Base-by-base conservation (phyloP, 2,888 invertebrate species). In the Polydesmus complanatus region DNA sequence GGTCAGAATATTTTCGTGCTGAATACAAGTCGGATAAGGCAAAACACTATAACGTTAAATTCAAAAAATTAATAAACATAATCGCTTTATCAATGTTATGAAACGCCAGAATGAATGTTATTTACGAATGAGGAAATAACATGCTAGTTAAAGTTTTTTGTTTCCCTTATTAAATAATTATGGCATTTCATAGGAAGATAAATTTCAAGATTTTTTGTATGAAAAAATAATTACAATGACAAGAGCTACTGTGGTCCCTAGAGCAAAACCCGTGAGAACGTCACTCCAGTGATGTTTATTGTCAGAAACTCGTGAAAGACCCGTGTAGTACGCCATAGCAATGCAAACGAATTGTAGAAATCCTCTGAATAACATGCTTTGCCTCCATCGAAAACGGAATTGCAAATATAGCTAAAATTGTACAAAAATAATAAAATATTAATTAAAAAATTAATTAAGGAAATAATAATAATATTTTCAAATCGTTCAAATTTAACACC, bases 221-320 rank as follows among this genome's bases (percentile, higher is more conserved):
- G 11, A 27, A 11, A 1, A 11, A 19, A 11, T 25, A 66, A 69
- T 68, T 63, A 71, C 71, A 56, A 66, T 62, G 22, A 75, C 61
- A 5, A 73, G n/a, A 11, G 76, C 77, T 3, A 74, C 69, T n/a
- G 70, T 48, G 14, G 70, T 66, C 48, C 80, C 80, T 62, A 80
- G 73, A 48, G 78, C 60, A 23, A 73, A 71, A 0, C 97, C 97
- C 58, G 84, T 84, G 27, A 96, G 77, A 1, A 96, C 96, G 75
- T 97, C 97, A 69, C 90, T 93, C 91, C 94, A 95, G 72, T 97
- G 96, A 75, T 97, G 96, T 73, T 96, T 96, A 79, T 96, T 92
- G 78, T 97, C 90, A 1, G 91, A 91, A 48, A 97, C 83, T 47
- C 96, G 81, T 1, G 91, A 86, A 78, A 95, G 80, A n/a, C 87